Conservation (phyloP, 2,113 vertebrate species). For the Xenopus laevis region DNA sequence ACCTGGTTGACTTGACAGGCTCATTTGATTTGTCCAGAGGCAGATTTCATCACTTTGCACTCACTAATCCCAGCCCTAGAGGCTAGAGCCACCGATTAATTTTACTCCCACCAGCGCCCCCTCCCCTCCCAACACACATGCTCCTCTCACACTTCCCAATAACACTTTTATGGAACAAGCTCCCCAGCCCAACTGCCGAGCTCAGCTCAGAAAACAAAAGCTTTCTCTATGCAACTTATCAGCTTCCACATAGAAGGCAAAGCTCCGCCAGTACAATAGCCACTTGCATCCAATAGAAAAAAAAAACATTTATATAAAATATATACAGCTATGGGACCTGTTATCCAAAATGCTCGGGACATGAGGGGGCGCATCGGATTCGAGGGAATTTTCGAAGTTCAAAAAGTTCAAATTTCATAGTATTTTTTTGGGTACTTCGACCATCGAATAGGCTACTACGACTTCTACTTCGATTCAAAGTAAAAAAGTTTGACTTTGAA, state of each 20-base stretch:
- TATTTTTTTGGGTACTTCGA: too few relatives aligned
- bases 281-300: too few relatives aligned
- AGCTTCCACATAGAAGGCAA: background rate
- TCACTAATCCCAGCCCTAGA: conserved; percentile 72
- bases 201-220: background rate
- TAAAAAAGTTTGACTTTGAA: too few relatives aligned
- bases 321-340: too few relatives aligned
- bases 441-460: too few relatives aligned
- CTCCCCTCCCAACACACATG: conserved; percentile 49
- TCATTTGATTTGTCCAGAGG: conserved; percentile 69
- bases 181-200: conserved; percentile 21
- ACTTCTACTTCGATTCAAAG: too few relatives aligned
- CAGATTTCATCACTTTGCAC: conserved; percentile 68
- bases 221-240: background rate
- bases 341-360: too few relatives aligned
- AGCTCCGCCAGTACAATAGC: too few relatives aligned
- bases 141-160: conserved; percentile 51
- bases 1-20: conserved; percentile 73
- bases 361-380: too few relatives aligned
- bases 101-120: conserved; percentile 48
- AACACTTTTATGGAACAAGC: conserved; percentile 51
- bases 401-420: too few relatives aligned
- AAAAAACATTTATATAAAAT: too few relatives aligned
- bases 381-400: too few relatives aligned
- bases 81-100: conserved; percentile 57